Percentiles rank a stretch among this genome's conserved stretches.
These are phyloP conservation scores for Dendrolimus punctatus DNA, from an alignment of 1,140 invertebrate genomes.

Conservation along the genomic window DNA sequence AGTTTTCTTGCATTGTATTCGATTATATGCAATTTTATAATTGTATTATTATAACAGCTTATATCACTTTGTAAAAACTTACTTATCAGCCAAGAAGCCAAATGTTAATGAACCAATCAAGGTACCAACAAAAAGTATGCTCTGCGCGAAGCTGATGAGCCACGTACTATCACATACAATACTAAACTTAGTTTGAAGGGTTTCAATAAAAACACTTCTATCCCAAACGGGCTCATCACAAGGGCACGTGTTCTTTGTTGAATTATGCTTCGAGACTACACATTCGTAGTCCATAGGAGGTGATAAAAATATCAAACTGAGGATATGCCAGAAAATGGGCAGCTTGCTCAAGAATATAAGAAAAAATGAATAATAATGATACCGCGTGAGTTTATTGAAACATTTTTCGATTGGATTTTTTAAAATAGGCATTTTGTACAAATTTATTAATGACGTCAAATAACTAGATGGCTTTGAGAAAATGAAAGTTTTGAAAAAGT, in stretches of 20 bases:
- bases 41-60: no score
- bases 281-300: constrained; percentile 43
- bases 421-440: constrained; percentile 19
- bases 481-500: no score
- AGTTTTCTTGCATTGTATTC: no score
- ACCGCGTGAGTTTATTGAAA: constrained; percentile 29
- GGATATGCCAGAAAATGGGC: constrained; percentile 41
- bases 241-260: constrained; percentile 34
- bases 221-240: constrained; percentile 38
- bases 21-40: no score
- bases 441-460: no score
- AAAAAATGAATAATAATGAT: constrained; percentile 38
- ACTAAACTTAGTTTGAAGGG: constrained; percentile 42
- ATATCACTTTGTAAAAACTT: constrained; percentile 4
- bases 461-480: no score
- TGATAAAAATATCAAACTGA: constrained; percentile 41
- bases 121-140: constrained; percentile 35
- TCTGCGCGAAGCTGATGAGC: constrained; percentile 42
- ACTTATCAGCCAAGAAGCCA: constrained; percentile 47
- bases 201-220: constrained; percentile 36
- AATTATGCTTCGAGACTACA: constrained; percentile 9
- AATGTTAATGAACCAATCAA: constrained; percentile 38
- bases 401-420: constrained; percentile 46
- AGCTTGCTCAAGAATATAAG: constrained; percentile 36
- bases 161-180: constrained; percentile 35